Conservation (phyloP, 2,113 vertebrate species). For the Pituophis catenifer region DNA sequence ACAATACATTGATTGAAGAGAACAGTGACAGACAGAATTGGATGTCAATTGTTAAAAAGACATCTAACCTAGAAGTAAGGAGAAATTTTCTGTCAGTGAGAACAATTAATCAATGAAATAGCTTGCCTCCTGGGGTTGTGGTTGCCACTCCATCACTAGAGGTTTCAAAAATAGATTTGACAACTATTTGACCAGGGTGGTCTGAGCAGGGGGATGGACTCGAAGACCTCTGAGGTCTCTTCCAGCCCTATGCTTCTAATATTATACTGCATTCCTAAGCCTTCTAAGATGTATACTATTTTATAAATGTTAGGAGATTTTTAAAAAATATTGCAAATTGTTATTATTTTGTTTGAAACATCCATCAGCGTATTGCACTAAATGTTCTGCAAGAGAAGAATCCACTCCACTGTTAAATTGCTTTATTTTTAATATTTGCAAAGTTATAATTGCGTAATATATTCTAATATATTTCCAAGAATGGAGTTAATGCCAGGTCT, state of each 20-base stretch:
- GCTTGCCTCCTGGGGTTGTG: neutral
- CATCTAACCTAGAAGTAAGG: neutral
- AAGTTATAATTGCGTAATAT: neutral
- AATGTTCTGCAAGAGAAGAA: neutral
- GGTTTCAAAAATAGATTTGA: neutral
- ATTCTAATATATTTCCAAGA: neutral
- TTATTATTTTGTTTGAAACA: neutral
- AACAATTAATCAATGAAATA: neutral
- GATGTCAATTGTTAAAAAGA: neutral
- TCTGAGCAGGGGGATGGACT: neutral
- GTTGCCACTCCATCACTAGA: neutral
- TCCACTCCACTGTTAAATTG: neutral
- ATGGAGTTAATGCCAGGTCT: neutral
- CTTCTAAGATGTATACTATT: neutral
- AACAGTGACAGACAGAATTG: neutral
- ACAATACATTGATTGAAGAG: slow-evolving; percentile 3
- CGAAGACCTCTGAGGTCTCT: neutral
- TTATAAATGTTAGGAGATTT: neutral
- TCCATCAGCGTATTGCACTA: neutral
- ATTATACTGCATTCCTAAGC: neutral
- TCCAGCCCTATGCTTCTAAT: neutral
- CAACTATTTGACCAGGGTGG: neutral
- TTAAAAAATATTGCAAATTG: neutral
- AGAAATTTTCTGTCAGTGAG: neutral
- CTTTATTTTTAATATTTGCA: neutral